Percentiles rank a stretch among this genome's conserved stretches.
Conservation (phyloP, 2,113 vertebrate genomes). For the Fukomys damarensis region DNA sequence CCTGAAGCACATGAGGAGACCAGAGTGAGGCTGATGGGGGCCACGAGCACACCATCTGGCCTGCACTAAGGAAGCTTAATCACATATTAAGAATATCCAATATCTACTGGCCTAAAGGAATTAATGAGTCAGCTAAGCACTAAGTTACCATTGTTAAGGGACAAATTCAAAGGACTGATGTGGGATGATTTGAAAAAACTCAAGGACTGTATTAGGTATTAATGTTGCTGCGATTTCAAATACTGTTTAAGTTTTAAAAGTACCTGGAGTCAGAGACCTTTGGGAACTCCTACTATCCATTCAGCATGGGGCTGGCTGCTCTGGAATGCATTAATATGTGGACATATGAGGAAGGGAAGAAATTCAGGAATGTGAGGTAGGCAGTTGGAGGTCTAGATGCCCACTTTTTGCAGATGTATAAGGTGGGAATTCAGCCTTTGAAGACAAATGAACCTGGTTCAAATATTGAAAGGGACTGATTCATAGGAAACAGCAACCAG, state of each 20-base stretch:
- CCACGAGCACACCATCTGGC: accelerated
- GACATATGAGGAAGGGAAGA: background rate
- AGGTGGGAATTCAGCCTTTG: too few relatives aligned
- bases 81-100: background rate
- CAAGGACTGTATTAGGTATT: accelerated
- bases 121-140: too few relatives aligned
- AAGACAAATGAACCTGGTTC: background rate
- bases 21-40: background rate
- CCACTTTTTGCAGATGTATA: accelerated
- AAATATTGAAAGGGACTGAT: accelerated
- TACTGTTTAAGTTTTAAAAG: background rate
- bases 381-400: accelerated
- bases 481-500: accelerated
- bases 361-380: accelerated
- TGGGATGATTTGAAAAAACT: background rate
- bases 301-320: accelerated
- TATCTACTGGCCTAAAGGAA: background rate
- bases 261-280: background rate
- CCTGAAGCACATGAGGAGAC: background rate
- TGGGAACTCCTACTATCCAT: accelerated
- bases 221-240: background rate
- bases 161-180: background rate
- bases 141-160: background rate
- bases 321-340: accelerated
- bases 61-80: background rate